Evolutionary conservation across 2,888 invertebrate genomes (phyloP).

Genomic region (Dermolepida albohirtum): DNA sequence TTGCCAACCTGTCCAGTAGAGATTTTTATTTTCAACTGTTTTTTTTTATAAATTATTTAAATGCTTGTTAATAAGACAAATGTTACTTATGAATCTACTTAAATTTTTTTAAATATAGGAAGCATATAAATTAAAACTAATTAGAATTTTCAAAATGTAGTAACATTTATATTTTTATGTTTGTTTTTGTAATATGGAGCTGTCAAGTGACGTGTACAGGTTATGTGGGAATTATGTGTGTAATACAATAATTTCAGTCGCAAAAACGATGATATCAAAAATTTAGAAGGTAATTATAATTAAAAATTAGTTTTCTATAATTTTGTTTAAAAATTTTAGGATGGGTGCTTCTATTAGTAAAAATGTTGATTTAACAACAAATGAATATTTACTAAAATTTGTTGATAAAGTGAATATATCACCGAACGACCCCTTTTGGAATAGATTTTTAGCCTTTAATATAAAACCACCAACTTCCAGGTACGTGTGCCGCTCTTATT

Average conservation of each 20-base stretch:
- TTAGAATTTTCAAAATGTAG: not conserved
- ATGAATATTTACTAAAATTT: slow-evolving; percentile 83
- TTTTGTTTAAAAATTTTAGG: slow-evolving; percentile 21
- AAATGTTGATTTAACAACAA: slow-evolving; percentile 82
- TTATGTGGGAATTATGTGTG: slow-evolving; percentile 48
- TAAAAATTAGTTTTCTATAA: not conserved
- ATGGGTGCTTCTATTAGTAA: slow-evolving; percentile 89
- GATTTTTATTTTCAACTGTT: no score
- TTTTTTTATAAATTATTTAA: no score
- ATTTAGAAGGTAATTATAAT: slow-evolving; percentile 21
- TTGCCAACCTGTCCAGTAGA: not conserved
- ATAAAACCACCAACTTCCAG: slow-evolving; percentile 76
- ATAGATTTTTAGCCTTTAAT: slow-evolving; percentile 90
- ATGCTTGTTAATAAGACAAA: no score
- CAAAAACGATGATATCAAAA: slow-evolving; percentile 26
- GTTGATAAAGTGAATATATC: slow-evolving; percentile 84
- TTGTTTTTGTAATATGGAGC: slow-evolving; percentile 22
- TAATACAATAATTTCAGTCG: slow-evolving; percentile 33
- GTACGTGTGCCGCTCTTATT: slow-evolving; percentile 36
- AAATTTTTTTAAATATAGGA: no score
- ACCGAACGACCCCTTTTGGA: slow-evolving; percentile 94
- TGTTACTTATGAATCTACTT: no score
- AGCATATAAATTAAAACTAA: no score
- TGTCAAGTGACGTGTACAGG: slow-evolving; percentile 54
- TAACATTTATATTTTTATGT: slow-evolving; percentile 14